phyloP scores from a whole-genome alignment of 2,113 vertebrate species.

The Lagopus leucura region DNA sequence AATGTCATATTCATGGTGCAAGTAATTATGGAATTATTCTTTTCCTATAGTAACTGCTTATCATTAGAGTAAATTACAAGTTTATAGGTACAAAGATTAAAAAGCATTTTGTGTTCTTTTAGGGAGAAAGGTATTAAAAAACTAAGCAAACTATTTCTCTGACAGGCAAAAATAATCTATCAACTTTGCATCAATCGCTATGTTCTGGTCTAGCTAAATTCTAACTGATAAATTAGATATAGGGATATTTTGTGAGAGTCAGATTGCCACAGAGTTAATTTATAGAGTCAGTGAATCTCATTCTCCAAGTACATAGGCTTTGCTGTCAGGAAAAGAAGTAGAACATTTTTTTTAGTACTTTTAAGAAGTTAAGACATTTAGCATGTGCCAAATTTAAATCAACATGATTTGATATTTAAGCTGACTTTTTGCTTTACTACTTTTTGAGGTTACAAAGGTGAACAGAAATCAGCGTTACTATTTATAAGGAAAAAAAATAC shows the following conservation, averaged over 20 bases:
- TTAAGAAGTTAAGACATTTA: neutral
- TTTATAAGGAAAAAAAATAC: neutral
- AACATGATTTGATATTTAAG: neutral
- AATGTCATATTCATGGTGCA: neutral
- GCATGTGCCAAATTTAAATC: neutral
- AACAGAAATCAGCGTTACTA: neutral
- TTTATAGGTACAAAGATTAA: neutral
- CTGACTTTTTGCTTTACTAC: neutral
- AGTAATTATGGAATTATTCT: neutral
- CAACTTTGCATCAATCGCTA: neutral
- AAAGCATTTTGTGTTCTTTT: neutral
- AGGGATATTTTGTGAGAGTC: neutral
- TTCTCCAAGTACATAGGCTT: neutral
- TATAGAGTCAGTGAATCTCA: neutral
- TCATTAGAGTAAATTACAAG: neutral
- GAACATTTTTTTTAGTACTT: neutral
- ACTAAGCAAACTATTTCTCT: neutral
- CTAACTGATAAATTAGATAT: neutral
- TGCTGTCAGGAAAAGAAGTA: neutral
- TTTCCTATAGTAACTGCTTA: fast-evolving
- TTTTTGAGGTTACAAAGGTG: neutral
- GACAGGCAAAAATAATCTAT: neutral
- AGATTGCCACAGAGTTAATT: neutral
- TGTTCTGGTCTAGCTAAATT: neutral
- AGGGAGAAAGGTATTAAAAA: neutral